Conservation (phyloP, 2,888 invertebrate genomes). For the Mesodorylaimus sp. region DNA sequence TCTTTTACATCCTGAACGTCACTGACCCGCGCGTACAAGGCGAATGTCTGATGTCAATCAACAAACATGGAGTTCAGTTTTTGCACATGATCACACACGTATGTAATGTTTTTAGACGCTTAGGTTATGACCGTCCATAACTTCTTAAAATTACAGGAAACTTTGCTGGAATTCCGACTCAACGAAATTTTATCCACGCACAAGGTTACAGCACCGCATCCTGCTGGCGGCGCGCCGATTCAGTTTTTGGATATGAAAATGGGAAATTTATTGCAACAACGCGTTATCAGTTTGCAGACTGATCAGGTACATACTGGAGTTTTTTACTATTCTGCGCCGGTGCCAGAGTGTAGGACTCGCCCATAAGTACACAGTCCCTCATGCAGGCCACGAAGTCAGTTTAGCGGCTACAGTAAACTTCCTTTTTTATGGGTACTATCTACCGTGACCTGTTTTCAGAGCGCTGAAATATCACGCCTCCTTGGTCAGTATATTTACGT, state of each 20-base stretch:
- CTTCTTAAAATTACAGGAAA: constrained; percentile 43
- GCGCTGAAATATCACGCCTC: constrained; percentile 83
- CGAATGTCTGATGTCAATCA: constrained; percentile 78
- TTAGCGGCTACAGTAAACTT: too few relatives aligned
- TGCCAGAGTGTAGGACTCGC: too few relatives aligned
- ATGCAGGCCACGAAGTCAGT: too few relatives aligned
- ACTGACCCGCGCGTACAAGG: constrained; percentile 48
- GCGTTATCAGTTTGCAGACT: constrained; percentile 80
- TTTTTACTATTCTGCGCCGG: too few relatives aligned
- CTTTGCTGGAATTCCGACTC: constrained; percentile 75
- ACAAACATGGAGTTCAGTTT: constrained; percentile 78
- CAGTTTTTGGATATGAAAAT: constrained; percentile 88
- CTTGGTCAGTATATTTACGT: constrained; percentile 91
- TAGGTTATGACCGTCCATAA: neutral
- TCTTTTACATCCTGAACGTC: constrained; percentile 61
- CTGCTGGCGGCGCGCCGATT: constrained; percentile 40
- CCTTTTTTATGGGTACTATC: too few relatives aligned
- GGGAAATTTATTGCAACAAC: constrained; percentile 83
- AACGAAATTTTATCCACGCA: constrained; percentile 86
- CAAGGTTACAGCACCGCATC: constrained; percentile 67
- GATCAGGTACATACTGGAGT: constrained; percentile 40
- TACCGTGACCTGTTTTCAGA: too few relatives aligned
- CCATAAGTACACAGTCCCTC: too few relatives aligned
- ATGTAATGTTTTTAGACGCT: constrained; percentile 25
- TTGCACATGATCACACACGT: constrained; percentile 73